Evolutionary conservation across 2,113 vertebrate species (phyloP), one percentile per base, ranked within the genome.

Genomic region (Herpailurus yagouaroundi): DNA sequence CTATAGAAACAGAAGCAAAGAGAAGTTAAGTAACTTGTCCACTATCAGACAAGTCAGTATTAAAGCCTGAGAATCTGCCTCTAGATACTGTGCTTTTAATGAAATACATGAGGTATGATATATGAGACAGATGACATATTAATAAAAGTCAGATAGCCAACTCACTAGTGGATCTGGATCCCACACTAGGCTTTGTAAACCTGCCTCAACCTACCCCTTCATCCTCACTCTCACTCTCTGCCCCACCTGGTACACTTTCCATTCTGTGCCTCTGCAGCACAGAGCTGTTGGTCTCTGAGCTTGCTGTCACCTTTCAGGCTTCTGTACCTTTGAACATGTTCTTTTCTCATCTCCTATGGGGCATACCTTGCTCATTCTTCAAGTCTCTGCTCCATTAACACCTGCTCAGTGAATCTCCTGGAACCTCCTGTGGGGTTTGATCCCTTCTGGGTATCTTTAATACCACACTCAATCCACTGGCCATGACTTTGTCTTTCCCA

Each of bases 1-100:
- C 73, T 86, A 69, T n/a, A 91, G 74, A 95, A 94, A 95, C 29
- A 64, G 9, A 97, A 88, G 27, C 68, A 79, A 89, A 52, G 12
- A 23, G 57, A 96, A 25, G 36, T 64, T 80, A 36, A 85, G 27
- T 83, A 79, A 73, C 7, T 95, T 71, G 14, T 27, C 71, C 33
- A 50, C 66, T 38, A 38, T 68, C 74, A 91, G 36, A 94, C 4
- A 73, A 73, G 18, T 82, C 45, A 38, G 29, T 13, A 31, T 25
- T 50, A 71, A 36, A 89, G n/a, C 31, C 69, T 55, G 52, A 71
- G 48, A 77, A 31, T 68, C n/a, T 92, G 60, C 23, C 41, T 63
- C 33, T 12, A 81, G 74, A 97, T 94, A 86, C 15, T 52, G 25
- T 45, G 18, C 18, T 89, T 94, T 94, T 66, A 63, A 74, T 9